Conservation (phyloP, 2,888 invertebrate species). For the Cheilosia vulpina region DNA sequence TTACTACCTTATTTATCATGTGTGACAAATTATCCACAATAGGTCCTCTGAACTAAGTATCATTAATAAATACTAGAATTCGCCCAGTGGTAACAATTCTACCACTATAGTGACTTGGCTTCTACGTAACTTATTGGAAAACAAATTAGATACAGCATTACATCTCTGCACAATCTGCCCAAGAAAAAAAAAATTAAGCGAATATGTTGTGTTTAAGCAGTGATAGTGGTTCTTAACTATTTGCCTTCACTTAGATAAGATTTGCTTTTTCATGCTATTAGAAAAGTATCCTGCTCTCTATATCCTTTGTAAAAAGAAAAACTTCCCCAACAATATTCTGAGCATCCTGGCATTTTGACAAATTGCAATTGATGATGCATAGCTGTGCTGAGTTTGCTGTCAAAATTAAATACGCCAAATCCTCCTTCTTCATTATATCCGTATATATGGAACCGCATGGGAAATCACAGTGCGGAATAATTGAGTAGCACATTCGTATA, state of each 20-base stretch:
- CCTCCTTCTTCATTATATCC: slow-evolving; percentile 41
- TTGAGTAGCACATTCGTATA: slow-evolving; percentile 50
- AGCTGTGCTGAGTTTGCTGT: background rate
- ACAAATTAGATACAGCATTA: too few relatives aligned
- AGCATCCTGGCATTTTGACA: slow-evolving; percentile 60
- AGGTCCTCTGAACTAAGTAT: slow-evolving; percentile 29
- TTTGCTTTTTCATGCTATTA: slow-evolving; percentile 26
- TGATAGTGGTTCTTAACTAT: too few relatives aligned
- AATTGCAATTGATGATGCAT: slow-evolving; percentile 71
- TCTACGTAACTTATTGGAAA: too few relatives aligned
- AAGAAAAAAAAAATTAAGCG: too few relatives aligned
- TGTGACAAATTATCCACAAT: slow-evolving; percentile 25
- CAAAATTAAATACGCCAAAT: slow-evolving; percentile 33
- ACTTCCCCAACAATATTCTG: slow-evolving; percentile 16
- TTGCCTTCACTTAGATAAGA: too few relatives aligned
- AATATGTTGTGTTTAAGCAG: too few relatives aligned
- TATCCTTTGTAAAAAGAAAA: background rate
- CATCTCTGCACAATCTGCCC: too few relatives aligned
- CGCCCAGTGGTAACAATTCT: too few relatives aligned
- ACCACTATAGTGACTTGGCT: too few relatives aligned
- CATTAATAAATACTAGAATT: slow-evolving; percentile 39
- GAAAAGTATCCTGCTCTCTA: slow-evolving; percentile 8
- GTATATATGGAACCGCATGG: slow-evolving; percentile 21
- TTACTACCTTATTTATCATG: slow-evolving; percentile 28
- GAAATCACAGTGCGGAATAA: slow-evolving; percentile 55